Conservation (phyloP, 2,888 invertebrate genomes). For the Chorisops tibialis region DNA sequence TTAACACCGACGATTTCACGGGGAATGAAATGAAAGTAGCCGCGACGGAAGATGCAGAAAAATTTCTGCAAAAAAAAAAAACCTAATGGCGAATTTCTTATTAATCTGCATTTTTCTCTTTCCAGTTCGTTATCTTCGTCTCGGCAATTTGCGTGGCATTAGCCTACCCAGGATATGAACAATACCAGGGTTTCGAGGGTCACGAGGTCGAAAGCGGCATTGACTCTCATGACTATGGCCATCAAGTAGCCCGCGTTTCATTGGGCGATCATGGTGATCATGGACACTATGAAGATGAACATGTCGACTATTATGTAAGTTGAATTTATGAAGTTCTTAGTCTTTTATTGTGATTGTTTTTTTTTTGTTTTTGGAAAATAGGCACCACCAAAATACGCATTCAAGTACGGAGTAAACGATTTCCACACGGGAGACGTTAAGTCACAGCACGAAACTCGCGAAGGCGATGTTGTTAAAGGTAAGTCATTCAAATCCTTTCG, state of each 20-base stretch:
- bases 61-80: neutral
- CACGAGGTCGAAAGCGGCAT: constrained; percentile 34
- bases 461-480: constrained; percentile 65
- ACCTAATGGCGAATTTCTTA: neutral
- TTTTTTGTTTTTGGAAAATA: constrained; percentile 39
- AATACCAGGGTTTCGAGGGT: constrained; percentile 33
- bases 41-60: neutral
- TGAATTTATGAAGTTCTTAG: neutral
- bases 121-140: constrained; percentile 49
- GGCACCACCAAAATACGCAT: constrained; percentile 62
- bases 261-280: constrained; percentile 40
- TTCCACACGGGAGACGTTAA: constrained; percentile 61
- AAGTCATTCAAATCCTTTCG: constrained; percentile 29
- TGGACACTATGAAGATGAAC: constrained; percentile 52
- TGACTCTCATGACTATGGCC: constrained; percentile 40
- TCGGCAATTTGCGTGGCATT: constrained; percentile 46
- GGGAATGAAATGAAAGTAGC: constrained; percentile 20
- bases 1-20: constrained; percentile 1
- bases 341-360: constrained; percentile 10
- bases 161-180: constrained; percentile 50
- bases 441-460: constrained; percentile 63
- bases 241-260: constrained; percentile 46
- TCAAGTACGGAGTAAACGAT: constrained; percentile 57
- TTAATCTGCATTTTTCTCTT: constrained; percentile 13
- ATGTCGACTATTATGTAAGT: constrained; percentile 65